phyloP scores from a whole-genome alignment of 2,797 vertebrate species.

The Malurus splendens region DNA sequence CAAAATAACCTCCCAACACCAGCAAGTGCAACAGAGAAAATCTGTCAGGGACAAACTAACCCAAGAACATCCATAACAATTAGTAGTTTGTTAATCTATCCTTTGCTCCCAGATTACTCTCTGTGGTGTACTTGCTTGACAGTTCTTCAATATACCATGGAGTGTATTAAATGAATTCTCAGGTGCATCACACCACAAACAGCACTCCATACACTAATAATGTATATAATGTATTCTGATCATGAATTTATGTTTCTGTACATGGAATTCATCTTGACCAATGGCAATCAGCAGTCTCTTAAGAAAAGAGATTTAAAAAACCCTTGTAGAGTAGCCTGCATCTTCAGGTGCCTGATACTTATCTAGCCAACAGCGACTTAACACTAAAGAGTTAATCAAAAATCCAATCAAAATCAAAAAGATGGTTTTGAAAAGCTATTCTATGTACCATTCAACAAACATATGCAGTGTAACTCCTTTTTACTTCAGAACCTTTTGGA shows the following conservation, averaged over 20 bases:
- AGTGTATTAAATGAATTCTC: neutral
- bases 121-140: neutral
- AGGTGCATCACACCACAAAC: neutral
- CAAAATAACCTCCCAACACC: neutral
- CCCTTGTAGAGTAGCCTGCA: neutral
- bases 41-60: neutral
- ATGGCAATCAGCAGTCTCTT: neutral
- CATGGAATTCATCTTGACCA: neutral
- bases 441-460: neutral
- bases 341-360: neutral
- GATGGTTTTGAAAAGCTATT: neutral
- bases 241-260: neutral
- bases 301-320: neutral
- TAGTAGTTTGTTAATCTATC: neutral
- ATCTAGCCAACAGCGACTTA: neutral
- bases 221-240: neutral
- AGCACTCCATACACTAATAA: neutral
- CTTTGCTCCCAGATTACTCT: neutral
- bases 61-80: neutral
- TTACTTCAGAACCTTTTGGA: neutral
- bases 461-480: neutral
- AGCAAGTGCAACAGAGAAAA: neutral
- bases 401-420: neutral
- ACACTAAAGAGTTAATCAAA: neutral
- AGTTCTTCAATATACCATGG: neutral